Conservation (phyloP, 1,140 invertebrate genomes). For the Vollenhovia emeryi region DNA sequence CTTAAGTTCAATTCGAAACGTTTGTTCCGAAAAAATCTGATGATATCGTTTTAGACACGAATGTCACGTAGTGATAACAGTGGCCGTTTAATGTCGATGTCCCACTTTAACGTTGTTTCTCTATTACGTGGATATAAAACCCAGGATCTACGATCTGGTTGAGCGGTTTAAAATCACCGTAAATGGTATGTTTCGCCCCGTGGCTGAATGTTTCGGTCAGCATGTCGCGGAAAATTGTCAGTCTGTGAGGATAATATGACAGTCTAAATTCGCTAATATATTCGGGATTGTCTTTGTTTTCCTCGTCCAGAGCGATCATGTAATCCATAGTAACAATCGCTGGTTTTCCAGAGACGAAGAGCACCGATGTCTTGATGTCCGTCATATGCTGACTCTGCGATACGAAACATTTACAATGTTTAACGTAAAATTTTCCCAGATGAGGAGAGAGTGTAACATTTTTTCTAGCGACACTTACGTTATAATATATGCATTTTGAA, state of each 20-base stretch:
- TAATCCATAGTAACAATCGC: constrained; percentile 93
- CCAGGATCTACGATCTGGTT: constrained; percentile 88
- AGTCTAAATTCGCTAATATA: constrained; percentile 91
- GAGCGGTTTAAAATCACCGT: constrained; percentile 92
- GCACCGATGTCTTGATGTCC: constrained; percentile 93
- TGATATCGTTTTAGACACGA: not conserved
- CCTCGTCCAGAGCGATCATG: constrained; percentile 87
- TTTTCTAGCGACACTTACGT: constrained; percentile 87
- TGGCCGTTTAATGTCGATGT: not conserved
- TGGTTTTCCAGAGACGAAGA: constrained; percentile 91
- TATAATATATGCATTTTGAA: constrained; percentile 94
- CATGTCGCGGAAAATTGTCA: constrained; percentile 90
- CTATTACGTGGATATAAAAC: constrained; percentile 94
- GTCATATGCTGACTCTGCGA: constrained; percentile 92
- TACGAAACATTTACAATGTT: constrained; percentile 5
- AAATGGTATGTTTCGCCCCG: constrained; percentile 89
- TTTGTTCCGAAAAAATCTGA: not conserved
- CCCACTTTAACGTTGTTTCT: constrained; percentile 85
- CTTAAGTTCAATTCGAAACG: not conserved
- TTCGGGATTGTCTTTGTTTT: constrained; percentile 74
- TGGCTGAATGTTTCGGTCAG: constrained; percentile 90
- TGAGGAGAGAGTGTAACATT: not conserved
- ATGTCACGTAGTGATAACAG: not conserved
- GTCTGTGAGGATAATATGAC: constrained; percentile 93
- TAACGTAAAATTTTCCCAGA: constrained; percentile 29